Percentiles rank a stretch among this genome's conserved stretches.
These are phyloP conservation scores for Picus viridis DNA, from an alignment of 2,797 vertebrate genomes.

Conservation along the genomic window DNA sequence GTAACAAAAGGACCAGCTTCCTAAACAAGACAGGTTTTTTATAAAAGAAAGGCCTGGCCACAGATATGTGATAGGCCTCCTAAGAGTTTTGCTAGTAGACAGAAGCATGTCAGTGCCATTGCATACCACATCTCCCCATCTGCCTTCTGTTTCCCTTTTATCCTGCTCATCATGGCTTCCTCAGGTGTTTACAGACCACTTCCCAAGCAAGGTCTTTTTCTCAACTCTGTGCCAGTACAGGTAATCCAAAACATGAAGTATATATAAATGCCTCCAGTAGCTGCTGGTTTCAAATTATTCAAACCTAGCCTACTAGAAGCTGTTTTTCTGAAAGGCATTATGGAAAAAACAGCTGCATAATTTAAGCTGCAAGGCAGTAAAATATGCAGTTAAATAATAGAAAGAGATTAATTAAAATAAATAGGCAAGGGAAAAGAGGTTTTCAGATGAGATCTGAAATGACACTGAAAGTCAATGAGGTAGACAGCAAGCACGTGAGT, in stretches of 20 bases:
- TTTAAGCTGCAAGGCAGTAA: neutral
- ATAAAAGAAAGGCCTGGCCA: neutral
- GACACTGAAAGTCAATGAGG: neutral
- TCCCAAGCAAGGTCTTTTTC: neutral
- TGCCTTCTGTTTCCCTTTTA: neutral
- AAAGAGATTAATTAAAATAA: slow-evolving; percentile 34
- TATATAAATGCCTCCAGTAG: neutral
- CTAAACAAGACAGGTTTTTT: neutral
- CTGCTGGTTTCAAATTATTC: neutral
- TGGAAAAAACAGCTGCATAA: neutral
- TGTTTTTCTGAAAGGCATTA: neutral
- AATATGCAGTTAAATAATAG: slow-evolving; percentile 15
- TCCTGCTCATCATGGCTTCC: neutral
- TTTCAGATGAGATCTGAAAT: neutral
- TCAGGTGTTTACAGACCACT: neutral
- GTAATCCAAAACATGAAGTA: neutral
- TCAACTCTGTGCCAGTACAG: neutral
- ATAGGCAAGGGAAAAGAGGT: neutral
- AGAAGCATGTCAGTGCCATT: neutral
- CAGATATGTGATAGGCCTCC: neutral
- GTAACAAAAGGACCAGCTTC: neutral
- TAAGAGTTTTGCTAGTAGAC: neutral
- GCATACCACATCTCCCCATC: neutral
- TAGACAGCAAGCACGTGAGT: neutral
- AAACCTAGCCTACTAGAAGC: neutral